These are phyloP conservation scores for Penaeus indicus DNA, from an alignment of 1,140 invertebrate genomes.

Conservation along the genomic window DNA sequence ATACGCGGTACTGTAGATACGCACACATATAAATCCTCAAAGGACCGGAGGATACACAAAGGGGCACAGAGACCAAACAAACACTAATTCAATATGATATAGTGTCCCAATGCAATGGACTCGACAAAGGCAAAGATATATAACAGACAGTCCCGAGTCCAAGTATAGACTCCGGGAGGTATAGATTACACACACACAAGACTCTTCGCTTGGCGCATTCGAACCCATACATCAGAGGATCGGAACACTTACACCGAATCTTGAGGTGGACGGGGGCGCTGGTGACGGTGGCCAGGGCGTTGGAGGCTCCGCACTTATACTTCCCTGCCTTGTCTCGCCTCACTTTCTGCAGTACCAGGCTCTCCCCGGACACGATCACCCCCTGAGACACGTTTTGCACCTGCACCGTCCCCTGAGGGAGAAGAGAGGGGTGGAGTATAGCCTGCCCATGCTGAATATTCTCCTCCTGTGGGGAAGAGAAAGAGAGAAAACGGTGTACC, in stretches of 20 bases:
- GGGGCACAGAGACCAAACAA: too few species aligned
- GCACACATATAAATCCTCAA: too few species aligned
- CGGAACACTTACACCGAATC: slow-evolving; percentile 65
- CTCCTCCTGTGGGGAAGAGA: neutral
- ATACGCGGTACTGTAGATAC: too few species aligned
- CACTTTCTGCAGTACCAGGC: slow-evolving; percentile 77
- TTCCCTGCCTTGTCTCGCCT: slow-evolving; percentile 75
- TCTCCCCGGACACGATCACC: slow-evolving; percentile 78
- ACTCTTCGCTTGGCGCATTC: too few species aligned
- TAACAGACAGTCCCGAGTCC: too few species aligned
- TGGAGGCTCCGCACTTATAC: slow-evolving; percentile 79
- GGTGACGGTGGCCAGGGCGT: slow-evolving; percentile 74
- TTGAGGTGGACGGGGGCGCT: slow-evolving; percentile 69
- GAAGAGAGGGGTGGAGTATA: slow-evolving; percentile 44
- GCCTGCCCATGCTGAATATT: neutral
- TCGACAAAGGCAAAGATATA: too few species aligned
- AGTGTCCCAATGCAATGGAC: too few species aligned
- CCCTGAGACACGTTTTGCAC: slow-evolving; percentile 77
- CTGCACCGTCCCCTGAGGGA: slow-evolving; percentile 73
- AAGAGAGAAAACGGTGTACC: neutral
- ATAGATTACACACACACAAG: too few species aligned
- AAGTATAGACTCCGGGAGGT: too few species aligned
- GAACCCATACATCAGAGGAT: too few species aligned
- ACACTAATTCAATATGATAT: too few species aligned
- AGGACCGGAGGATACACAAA: too few species aligned